These are phyloP conservation scores for Phengaris arion DNA, from an alignment of 2,888 invertebrate species.

Conservation along the genomic window DNA sequence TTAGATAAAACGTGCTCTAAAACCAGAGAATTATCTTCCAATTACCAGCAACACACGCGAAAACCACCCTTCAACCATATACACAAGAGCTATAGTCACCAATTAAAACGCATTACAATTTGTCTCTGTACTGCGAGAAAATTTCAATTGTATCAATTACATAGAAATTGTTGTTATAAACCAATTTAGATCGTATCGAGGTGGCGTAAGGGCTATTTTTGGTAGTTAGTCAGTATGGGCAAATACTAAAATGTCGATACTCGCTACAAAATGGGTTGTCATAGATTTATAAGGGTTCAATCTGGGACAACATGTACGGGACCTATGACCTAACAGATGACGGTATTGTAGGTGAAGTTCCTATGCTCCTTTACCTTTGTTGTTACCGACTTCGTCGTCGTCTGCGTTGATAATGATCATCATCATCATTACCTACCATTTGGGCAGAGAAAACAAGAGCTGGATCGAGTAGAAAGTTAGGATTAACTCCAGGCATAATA, in stretches of 20 bases:
- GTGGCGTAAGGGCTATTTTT: not conserved
- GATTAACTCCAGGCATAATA: no score
- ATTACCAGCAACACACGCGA: constrained; percentile 30
- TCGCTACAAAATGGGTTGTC: constrained; percentile 19
- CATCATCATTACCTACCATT: not conserved
- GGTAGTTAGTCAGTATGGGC: not conserved
- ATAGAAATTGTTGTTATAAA: not conserved
- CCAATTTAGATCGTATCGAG: constrained; percentile 2
- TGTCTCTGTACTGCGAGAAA: constrained; percentile 53
- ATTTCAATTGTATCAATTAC: constrained; percentile 54
- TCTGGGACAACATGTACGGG: constrained; percentile 26
- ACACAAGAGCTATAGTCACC: constrained; percentile 32
- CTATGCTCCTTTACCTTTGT: constrained; percentile 12
- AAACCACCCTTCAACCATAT: constrained; percentile 29
- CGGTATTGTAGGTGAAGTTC: not conserved
- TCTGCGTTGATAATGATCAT: not conserved
- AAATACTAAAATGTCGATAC: constrained; percentile 18
- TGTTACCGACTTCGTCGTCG: constrained; percentile 30
- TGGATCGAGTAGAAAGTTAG: no score
- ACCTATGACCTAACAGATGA: constrained; percentile 10
- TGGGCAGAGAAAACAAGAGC: no score
- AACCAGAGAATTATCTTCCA: constrained; percentile 40
- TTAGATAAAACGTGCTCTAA: constrained; percentile 59
- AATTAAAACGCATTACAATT: constrained; percentile 36
- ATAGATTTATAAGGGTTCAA: constrained; percentile 25